Base-by-base conservation (phyloP, 2,888 invertebrate species). In the Scaptomyza reducta region DNA sequence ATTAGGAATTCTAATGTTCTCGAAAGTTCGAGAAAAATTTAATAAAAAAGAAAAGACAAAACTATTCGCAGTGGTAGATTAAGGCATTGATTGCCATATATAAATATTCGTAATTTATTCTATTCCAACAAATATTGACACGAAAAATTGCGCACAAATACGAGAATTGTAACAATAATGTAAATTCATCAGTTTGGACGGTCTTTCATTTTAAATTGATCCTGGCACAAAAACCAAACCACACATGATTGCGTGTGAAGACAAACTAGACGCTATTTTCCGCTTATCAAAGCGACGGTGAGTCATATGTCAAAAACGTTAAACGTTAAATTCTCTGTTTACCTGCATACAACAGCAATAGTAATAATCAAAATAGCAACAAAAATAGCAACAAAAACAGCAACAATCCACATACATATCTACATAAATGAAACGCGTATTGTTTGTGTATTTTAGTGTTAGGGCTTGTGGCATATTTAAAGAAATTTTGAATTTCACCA, bases 401-500 rank as follows among this genome's bases (percentile, higher is more conserved):
- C 5, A 11, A 40, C 41, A 41, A 18, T 9, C 13, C 25, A 7
- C 6, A 11, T 22, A 7, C 6, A 11, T 22, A 33, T 9, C 13
- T 40, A 44, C 13, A 38, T 10, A 38, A 61, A 33, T 35, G 9
- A 55, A 38, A 18, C 11, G 27, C 53, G 60, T 64, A 66, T 79
- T 31, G 31, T 29, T 31, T 31, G 1, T 13, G 22, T 47, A 31
- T 67, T 57, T 41, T 9, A 9, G 7, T 29, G 14, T 33, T 38
- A 2, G 10, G 9, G 41, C 4, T 14, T 50, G 31, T 41, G 16
- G 47, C 38, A 59, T 67, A 55, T 29, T 54, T 47, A 50, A 65
- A 53, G 22, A 25, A 49, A 56, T 66, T 58, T 64, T 27, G 79
- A 85, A 83, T 83, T 87, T 83, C 83, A 83, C 86, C 72, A 87